Conservation (phyloP, 2,888 invertebrate species). For the Junonia oenone region DNA sequence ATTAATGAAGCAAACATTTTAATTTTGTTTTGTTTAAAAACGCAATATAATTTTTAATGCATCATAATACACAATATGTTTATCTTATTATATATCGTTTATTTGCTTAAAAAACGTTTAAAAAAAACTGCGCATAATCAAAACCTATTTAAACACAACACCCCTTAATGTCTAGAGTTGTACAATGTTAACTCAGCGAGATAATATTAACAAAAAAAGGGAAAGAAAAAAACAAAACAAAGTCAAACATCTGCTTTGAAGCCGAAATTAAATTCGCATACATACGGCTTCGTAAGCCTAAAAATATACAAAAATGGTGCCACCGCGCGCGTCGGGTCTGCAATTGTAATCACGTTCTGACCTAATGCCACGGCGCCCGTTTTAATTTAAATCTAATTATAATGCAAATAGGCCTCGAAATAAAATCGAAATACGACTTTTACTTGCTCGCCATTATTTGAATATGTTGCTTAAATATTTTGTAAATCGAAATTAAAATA, state of each 20-base stretch:
- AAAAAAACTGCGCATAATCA: too few species aligned
- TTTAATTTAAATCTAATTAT: slow-evolving; percentile 5
- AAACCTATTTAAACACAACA: too few species aligned
- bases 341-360: slow-evolving; percentile 2
- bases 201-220: background rate
- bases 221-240: background rate
- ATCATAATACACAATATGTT: too few species aligned
- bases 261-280: background rate
- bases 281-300: background rate
- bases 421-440: background rate
- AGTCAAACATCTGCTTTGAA: background rate
- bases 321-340: background rate
- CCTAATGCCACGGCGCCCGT: background rate
- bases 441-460: background rate
- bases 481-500: background rate
- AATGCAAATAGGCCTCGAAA: background rate
- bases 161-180: too few species aligned
- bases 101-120: too few species aligned
- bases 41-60: too few species aligned
- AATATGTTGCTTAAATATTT: background rate
- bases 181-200: background rate
- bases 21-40: too few species aligned
- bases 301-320: background rate
- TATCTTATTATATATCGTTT: too few species aligned
- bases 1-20: too few species aligned